Conservation (phyloP, 1,140 invertebrate species). For the Zeugodacus cucurbitae region DNA sequence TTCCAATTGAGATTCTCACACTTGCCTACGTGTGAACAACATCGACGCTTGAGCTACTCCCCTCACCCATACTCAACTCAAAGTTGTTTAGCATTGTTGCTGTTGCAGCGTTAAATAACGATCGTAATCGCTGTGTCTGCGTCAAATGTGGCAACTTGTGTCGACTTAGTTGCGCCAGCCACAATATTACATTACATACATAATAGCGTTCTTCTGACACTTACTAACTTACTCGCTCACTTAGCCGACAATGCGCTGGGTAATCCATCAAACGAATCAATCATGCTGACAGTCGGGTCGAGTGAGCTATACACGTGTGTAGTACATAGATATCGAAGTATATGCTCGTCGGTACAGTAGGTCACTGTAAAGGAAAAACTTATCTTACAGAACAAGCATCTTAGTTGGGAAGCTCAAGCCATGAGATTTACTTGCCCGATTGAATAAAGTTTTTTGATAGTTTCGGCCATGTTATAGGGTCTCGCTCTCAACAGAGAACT, state of each 20-base stretch:
- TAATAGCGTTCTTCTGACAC: not conserved
- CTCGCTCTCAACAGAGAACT: too few species aligned
- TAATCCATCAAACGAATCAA: constrained; percentile 66
- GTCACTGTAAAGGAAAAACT: too few species aligned
- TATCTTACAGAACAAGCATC: too few species aligned
- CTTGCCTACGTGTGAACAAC: not conserved
- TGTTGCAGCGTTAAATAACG: constrained; percentile 7
- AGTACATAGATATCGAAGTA: not conserved
- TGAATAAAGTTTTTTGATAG: too few species aligned
- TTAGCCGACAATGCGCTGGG: not conserved
- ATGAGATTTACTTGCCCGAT: too few species aligned
- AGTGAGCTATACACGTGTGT: not conserved
- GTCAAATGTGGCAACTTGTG: constrained; percentile 27
- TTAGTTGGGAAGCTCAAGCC: too few species aligned
- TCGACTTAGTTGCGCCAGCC: not conserved
- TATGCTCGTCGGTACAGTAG: constrained; percentile 3
- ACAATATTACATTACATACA: not conserved
- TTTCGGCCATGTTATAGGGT: too few species aligned
- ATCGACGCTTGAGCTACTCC: not conserved
- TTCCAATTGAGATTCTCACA: not conserved
- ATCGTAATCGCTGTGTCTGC: constrained; percentile 29
- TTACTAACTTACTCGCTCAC: not conserved
- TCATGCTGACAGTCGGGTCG: constrained; percentile 59
- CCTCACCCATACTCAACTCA: not conserved
- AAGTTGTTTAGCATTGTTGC: not conserved